Conservation (phyloP, 1,140 invertebrate genomes). For the Diplogasteroides magnus region DNA sequence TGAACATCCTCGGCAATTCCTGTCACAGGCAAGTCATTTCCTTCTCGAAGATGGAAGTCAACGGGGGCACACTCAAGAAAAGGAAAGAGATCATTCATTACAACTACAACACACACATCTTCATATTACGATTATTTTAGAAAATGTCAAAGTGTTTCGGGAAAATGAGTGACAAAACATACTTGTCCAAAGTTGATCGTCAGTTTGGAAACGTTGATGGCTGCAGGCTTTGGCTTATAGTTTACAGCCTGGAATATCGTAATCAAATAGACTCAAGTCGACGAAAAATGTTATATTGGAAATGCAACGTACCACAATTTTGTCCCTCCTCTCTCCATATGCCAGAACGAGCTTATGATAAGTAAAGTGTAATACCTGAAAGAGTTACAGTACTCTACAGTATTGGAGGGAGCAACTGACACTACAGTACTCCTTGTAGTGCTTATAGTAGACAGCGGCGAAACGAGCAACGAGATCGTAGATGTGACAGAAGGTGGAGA, state of each 20-base stretch:
- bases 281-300: too few relatives aligned
- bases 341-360: conserved; percentile 73
- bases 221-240: conserved; percentile 5
- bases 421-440: conserved; percentile 22
- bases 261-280: too few relatives aligned
- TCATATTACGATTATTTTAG: too few relatives aligned
- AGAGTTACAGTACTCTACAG: neutral
- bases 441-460: conserved; percentile 14
- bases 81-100: neutral
- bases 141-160: too few relatives aligned
- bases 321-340: conserved; percentile 72
- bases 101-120: neutral
- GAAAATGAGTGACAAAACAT: too few relatives aligned
- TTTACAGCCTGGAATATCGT: too few relatives aligned
- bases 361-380: conserved; percentile 71
- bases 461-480: conserved; percentile 26
- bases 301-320: conserved; percentile 37
- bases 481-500: conserved; percentile 20
- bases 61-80: neutral
- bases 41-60: neutral
- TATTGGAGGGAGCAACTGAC: conserved; percentile 5
- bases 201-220: neutral
- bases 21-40: neutral
- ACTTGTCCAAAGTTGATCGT: conserved; percentile 26
- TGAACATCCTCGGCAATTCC: conserved; percentile 6